Percentiles rank a stretch among this genome's conserved stretches.
Conservation (phyloP, 1,140 invertebrate species). For the Andricus grossulariae region DNA sequence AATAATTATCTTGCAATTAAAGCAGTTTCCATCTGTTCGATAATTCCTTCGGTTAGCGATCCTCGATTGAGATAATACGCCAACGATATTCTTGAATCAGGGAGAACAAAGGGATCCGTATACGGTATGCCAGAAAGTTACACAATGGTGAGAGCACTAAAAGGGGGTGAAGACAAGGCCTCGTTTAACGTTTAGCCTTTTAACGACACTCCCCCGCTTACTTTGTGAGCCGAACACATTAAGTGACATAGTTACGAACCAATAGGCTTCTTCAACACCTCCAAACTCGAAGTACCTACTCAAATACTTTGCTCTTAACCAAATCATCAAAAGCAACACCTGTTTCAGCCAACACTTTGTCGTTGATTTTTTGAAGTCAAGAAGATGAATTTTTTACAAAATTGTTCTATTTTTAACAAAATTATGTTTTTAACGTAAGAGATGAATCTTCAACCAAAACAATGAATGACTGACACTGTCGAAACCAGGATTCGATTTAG, state of each 20-base stretch:
- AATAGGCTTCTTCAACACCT: no score
- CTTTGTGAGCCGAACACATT: neutral
- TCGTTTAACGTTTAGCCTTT: slow-evolving; percentile 17
- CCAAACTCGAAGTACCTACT: no score
- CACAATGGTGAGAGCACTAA: slow-evolving; percentile 16
- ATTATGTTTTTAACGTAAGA: no score
- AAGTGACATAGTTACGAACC: neutral
- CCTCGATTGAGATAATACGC: slow-evolving; percentile 18
- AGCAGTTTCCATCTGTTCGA: slow-evolving; percentile 36
- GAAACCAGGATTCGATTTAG: no score
- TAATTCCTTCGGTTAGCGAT: slow-evolving; percentile 26
- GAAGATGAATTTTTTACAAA: no score
- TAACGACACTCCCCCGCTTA: neutral
- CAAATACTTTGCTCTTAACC: no score
- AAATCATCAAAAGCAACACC: no score
- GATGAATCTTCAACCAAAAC: no score
- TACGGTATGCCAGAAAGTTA: slow-evolving; percentile 2
- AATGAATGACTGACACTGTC: no score
- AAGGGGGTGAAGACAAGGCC: neutral
- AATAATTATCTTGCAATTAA: slow-evolving; percentile 56
- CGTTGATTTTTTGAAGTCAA: no score
- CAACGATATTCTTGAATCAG: slow-evolving; percentile 19
- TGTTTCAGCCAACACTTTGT: no score
- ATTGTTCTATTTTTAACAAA: no score
- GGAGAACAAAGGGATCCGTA: neutral